Conservation (phyloP, 2,113 vertebrate genomes). For the Amphiprion percula region DNA sequence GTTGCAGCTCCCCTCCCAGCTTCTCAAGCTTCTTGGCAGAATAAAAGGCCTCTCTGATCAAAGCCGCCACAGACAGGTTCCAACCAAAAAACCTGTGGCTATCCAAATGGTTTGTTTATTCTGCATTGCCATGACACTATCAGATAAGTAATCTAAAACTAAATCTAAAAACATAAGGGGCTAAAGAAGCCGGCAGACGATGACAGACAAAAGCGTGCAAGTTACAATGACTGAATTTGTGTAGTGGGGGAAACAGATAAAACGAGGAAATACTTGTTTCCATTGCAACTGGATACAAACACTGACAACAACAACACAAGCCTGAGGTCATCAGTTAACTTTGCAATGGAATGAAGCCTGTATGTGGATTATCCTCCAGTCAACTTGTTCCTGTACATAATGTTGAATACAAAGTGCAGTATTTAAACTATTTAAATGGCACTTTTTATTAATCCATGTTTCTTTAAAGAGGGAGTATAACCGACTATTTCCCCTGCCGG, state of each 20-base stretch:
- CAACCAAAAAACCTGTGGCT: conserved; percentile 58
- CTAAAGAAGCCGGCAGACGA: conserved; percentile 59
- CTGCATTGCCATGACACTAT: conserved; percentile 78
- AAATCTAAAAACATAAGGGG: conserved; percentile 76
- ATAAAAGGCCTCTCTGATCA: conserved; percentile 79
- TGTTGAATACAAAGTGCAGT: background rate
- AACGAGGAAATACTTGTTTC: conserved; percentile 72
- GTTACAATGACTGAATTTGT: conserved; percentile 70
- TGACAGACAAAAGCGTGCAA: conserved; percentile 71
- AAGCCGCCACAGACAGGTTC: conserved; percentile 60
- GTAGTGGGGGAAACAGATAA: conserved; percentile 69
- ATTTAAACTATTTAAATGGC: background rate
- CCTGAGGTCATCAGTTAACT: conserved; percentile 29
- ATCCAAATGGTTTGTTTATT: conserved; percentile 77
- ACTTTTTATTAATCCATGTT: conserved; percentile 1
- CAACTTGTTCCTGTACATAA: background rate
- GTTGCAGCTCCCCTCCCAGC: conserved; percentile 19
- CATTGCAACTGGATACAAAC: conserved; percentile 70
- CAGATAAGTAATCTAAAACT: conserved; percentile 82
- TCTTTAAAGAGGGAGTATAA: background rate
- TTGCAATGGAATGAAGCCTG: conserved; percentile 3
- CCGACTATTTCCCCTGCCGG: conserved; percentile 34
- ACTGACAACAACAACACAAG: conserved; percentile 55
- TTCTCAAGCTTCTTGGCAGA: conserved; percentile 74
- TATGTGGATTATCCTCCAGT: conserved; percentile 4